Base-by-base conservation (phyloP, 1,140 invertebrate species). In the Dinothrombium tinctorium region DNA sequence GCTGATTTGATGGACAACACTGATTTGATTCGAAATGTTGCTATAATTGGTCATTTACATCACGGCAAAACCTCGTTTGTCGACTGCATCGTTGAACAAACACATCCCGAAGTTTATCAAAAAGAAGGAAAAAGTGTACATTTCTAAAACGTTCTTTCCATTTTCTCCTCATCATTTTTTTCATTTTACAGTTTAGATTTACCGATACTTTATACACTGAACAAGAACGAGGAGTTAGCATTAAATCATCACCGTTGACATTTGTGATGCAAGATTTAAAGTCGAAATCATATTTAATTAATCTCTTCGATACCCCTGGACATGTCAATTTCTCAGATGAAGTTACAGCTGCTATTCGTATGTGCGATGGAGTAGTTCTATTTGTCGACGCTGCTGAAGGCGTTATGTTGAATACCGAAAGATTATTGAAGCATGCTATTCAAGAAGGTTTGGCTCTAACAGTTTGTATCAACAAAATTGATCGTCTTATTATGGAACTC, bases 281-380 rank as follows among this genome's bases (percentile, higher is more conserved):
- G 54, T 74, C 74, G 17, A 98, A 98, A 59, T 94, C 84, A 12
- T 92, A 78, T 61, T 62, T 98, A 12, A 64, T 98, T 42, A 98
- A 99, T 56, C 71, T 98, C 42, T 86, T 95, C 57, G 92, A 98
- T 54, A 95, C 92, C 2, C 89, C 90, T n/a, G 87, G 72, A 17
- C 94, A 99, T 65, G 90, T 99, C 0, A 99, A 99, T 57, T 99
- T 99, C 56, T 96, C 90, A 17, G 94, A 99, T 64, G 94, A 99
- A 66, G 84, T 86, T 1, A 95, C 92, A 1, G 92, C 94, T 22
- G 82, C 90, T 0, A 82, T 94, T 62, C 69, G 94, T 37, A 64
- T 99, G 31, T 83, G 80, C 51, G 94, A 99, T 64, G 94, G 92
- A 42, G 76, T 87, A 19, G 74, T 96, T 11, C 57, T 99, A n/a